Base-by-base conservation (phyloP, 2,888 invertebrate species). In the Creontiades dilutus region DNA sequence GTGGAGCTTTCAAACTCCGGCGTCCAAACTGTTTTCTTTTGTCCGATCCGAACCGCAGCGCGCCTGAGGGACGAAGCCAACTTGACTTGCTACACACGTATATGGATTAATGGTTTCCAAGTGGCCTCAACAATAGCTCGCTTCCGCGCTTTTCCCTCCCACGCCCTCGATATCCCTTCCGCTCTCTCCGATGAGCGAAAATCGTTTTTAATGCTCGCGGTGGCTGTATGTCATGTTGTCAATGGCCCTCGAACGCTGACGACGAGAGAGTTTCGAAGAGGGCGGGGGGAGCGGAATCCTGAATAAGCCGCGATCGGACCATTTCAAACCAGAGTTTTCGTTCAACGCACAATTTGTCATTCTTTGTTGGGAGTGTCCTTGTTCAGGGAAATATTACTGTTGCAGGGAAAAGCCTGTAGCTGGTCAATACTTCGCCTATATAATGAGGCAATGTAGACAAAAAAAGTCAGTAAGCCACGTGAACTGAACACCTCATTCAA, bases 61-160 rank as follows among this genome's bases (percentile, higher is more conserved):
- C n/a, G 78, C 47, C 78, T 37, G 47, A 47, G 46, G 78, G 78
- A 47, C 78, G 19, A 16, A 78, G 78, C 46, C 46, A n/a, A 47
- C 78, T 78, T 78, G 78, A 46, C 78, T 78, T 78, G 37, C 78
- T 78, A 47, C 78, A 78, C 78, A 78, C 78, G 78, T 78, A 78
- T 78, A 78, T 78, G 78, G 78, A 78, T 78, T 78, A 78, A 78
- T 78, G 78, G 78, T 78, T 78, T 78, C 47, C 46, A 78, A 78
- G 78, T n/a, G 78, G 78, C 37, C 78, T 78, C 78, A 78, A 78
- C 78, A 78, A 78, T 78, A 78, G 78, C 28, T n/a, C 19, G 78
- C 78, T 78, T 78, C 78, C 16, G 46, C 19, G 46, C 46, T 37
- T 78, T 46, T 3, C 16, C 78, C 46, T 46, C 19, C 47, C 78